Conservation (phyloP, 2,797 vertebrate species). For the Pangasius sanitwongsei region DNA sequence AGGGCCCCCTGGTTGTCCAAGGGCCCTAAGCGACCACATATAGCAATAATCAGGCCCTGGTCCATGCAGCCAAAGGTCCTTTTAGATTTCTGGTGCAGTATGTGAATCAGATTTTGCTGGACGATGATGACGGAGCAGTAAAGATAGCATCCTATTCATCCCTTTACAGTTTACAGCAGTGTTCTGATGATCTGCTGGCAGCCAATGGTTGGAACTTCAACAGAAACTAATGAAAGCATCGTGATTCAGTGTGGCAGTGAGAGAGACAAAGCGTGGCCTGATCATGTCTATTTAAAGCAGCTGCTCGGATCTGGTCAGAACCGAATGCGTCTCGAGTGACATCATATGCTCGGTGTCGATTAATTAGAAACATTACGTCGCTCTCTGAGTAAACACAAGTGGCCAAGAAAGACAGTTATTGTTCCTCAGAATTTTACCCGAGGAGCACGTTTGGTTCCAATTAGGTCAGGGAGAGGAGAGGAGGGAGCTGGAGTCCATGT, state of each 20-base stretch:
- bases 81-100: not conserved
- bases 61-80: not conserved
- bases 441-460: constrained; percentile 84
- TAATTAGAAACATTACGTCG: constrained; percentile 81
- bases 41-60: not conserved
- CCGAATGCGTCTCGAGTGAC: constrained; percentile 80
- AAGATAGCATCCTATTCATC: constrained; percentile 63
- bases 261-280: constrained; percentile 61
- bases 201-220: constrained; percentile 70
- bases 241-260: constrained; percentile 69
- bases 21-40: not conserved
- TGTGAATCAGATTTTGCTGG: not conserved
- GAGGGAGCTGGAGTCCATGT: constrained; percentile 46
- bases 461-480: constrained; percentile 71
- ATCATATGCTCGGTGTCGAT: constrained; percentile 77
- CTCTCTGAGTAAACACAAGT: constrained; percentile 79
- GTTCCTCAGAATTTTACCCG: constrained; percentile 70
- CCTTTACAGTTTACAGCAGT: constrained; percentile 77
- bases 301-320: constrained; percentile 79
- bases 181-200: constrained; percentile 78
- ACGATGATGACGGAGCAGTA: constrained; percentile 57
- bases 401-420: constrained; percentile 70
- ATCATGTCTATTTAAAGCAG: constrained; percentile 81
- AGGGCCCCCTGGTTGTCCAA: not conserved
- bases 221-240: constrained; percentile 70